phyloP scores from a whole-genome alignment of 2,113 vertebrate genomes.

The Plecotus auritus region DNA sequence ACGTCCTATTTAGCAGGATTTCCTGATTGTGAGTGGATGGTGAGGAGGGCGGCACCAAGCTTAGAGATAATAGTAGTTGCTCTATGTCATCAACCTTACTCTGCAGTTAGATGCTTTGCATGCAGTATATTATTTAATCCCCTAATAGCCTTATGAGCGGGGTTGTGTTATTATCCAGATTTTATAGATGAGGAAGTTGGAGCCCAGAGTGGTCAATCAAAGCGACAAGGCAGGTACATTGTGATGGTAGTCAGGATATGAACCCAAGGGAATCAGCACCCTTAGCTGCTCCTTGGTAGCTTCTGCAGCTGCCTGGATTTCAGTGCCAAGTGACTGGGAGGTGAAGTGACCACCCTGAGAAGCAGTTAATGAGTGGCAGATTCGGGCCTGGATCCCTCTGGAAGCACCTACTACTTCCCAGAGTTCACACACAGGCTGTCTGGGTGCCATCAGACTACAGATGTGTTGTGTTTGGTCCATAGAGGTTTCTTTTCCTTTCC shows the following conservation, averaged over 20 bases:
- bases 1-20: not conserved
- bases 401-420: too few species aligned
- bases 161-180: not conserved
- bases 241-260: not conserved
- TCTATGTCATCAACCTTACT: not conserved
- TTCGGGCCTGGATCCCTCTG: not conserved
- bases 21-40: not conserved
- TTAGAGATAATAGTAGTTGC: not conserved
- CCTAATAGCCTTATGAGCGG: not conserved
- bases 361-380: not conserved
- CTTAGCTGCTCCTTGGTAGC: not conserved
- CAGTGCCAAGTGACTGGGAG: not conserved
- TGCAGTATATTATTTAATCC: not conserved
- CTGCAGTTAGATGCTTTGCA: not conserved
- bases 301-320: not conserved
- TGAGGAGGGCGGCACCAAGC: not conserved
- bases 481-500: not conserved
- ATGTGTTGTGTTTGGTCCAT: not conserved
- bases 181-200: not conserved
- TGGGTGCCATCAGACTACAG: rapidly evolving
- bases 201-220: not conserved
- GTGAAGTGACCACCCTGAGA: not conserved
- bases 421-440: not conserved
- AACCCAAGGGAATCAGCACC: not conserved
- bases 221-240: not conserved